phyloP scores from a whole-genome alignment of 1,140 invertebrate genomes.

The Eriosoma lanigerum region DNA sequence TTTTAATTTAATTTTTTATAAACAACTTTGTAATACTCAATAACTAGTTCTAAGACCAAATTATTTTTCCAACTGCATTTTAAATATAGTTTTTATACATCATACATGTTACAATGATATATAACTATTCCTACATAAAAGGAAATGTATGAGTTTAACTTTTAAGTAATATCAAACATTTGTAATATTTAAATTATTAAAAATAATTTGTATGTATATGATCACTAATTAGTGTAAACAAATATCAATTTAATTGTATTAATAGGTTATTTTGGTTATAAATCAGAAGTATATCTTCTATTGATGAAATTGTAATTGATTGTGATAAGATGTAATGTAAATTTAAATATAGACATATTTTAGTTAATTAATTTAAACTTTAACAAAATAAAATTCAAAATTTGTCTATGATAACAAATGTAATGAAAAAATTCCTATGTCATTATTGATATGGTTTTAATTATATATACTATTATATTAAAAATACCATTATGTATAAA shows the following conservation, averaged over 20 bases:
- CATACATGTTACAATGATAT: background rate
- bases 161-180: background rate
- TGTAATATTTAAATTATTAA: slow-evolving; percentile 19
- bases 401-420: background rate
- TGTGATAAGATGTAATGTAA: slow-evolving; percentile 44
- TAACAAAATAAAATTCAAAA: slow-evolving; percentile 6
- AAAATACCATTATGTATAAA: no score
- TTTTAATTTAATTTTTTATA: background rate
- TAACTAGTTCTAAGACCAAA: slow-evolving; percentile 19
- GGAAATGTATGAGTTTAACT: background rate
- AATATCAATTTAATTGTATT: slow-evolving; percentile 26
- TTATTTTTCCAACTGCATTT: slow-evolving; percentile 17
- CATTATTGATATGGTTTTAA: slow-evolving; percentile 22
- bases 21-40: background rate
- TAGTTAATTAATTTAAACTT: background rate
- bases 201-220: background rate
- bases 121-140: slow-evolving; percentile 1
- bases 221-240: slow-evolving; percentile 13
- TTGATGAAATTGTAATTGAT: slow-evolving; percentile 34
- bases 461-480: background rate
- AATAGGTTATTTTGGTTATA: slow-evolving; percentile 41
- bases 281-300: background rate
- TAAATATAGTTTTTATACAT: background rate
- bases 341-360: slow-evolving; percentile 5
- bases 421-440: slow-evolving; percentile 9